Evolutionary conservation across 1,140 invertebrate species (phyloP).

Genomic region (Drosophila tropicalis): DNA sequence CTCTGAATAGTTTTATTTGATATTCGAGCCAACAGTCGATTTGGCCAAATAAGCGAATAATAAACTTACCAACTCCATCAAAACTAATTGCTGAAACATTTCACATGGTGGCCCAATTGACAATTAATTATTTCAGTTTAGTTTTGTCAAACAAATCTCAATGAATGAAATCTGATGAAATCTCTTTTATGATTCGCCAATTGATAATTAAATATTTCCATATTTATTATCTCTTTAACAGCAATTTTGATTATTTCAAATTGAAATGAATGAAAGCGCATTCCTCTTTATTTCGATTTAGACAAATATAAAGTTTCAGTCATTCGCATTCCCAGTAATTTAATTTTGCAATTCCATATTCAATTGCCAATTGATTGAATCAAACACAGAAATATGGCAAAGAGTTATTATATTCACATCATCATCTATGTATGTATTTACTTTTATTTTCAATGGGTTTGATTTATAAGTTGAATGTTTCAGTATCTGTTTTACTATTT

Average conservation of each 20-base stretch:
- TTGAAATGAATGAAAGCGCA: not conserved
- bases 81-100: no score
- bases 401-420: not conserved
- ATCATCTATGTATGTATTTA: not conserved
- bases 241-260: not conserved
- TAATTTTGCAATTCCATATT: not conserved
- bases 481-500: constrained; percentile 46
- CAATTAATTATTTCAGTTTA: not conserved
- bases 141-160: no score
- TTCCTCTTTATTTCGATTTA: not conserved
- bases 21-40: no score
- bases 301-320: not conserved
- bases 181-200: not conserved
- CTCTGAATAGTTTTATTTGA: no score
- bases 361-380: constrained; percentile 5
- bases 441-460: constrained; percentile 46
- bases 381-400: not conserved
- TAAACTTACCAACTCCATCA: no score
- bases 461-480: constrained; percentile 41
- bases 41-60: no score
- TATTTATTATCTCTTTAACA: not conserved
- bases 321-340: constrained; percentile 1
- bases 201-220: not conserved
- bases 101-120: not conserved
- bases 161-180: no score